Evolutionary conservation across 2,888 invertebrate species (phyloP).

Genomic region (Dryadula phaetusa): DNA sequence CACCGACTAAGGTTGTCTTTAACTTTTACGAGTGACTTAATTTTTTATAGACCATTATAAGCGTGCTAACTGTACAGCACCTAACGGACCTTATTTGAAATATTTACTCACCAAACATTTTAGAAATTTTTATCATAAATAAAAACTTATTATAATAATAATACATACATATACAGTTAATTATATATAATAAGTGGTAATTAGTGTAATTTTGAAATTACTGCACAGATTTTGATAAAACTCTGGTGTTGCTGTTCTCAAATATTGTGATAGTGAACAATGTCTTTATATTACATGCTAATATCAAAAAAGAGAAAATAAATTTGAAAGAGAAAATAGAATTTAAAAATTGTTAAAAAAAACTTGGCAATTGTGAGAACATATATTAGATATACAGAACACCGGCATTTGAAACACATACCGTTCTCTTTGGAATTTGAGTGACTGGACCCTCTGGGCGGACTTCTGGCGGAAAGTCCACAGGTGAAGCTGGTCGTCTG

Average conservation of each 20-base stretch:
- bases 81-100: neutral
- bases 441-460: conserved; percentile 97
- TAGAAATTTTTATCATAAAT: neutral
- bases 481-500: conserved; percentile 97
- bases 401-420: conserved; percentile 66
- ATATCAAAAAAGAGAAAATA: neutral
- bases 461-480: conserved; percentile 98
- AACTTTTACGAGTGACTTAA: conserved; percentile 10
- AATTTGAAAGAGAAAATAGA: neutral
- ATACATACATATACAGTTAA: neutral
- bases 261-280: neutral
- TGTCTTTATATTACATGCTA: conserved; percentile 7
- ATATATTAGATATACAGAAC: conserved; percentile 5
- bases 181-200: neutral
- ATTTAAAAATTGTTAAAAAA: neutral
- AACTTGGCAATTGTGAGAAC: neutral
- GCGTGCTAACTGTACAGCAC: neutral
- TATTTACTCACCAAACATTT: conserved; percentile 14
- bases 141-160: neutral
- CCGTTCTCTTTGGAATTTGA: conserved; percentile 99
- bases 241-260: neutral
- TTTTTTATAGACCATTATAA: conserved; percentile 3
- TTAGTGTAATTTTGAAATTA: neutral
- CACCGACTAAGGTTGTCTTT: neutral
- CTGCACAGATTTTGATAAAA: neutral